A percentile compares a stretch with the other conserved stretches of the same genome.
Conservation (phyloP, 2,113 vertebrate genomes). For the Myocastor coypus region DNA sequence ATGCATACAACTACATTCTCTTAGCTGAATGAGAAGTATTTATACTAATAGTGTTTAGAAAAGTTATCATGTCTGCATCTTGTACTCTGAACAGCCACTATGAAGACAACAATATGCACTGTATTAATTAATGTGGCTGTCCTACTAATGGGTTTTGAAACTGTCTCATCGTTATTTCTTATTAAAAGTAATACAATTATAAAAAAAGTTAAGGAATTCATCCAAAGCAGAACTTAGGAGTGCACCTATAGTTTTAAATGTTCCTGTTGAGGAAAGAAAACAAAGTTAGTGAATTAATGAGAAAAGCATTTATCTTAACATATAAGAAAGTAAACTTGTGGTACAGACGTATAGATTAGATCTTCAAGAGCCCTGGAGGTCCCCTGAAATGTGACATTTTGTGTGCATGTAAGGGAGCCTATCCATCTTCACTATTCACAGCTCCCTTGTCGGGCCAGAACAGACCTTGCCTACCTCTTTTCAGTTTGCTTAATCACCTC, state of each 20-base stretch:
- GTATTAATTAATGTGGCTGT: too few species aligned
- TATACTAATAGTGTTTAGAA: too few species aligned
- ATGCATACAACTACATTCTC: too few species aligned
- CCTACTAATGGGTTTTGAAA: too few species aligned
- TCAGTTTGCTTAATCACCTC: not conserved
- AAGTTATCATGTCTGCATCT: too few species aligned
- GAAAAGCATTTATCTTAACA: not conserved
- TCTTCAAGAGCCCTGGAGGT: not conserved
- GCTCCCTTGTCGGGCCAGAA: not conserved
- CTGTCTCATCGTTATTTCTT: too few species aligned
- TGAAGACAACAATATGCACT: too few species aligned
- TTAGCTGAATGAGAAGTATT: too few species aligned
- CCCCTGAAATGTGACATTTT: not conserved
- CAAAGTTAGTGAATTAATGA: not conserved
- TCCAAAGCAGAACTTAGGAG: not conserved
- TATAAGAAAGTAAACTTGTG: not conserved
- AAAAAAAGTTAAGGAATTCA: not conserved
- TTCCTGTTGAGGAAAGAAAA: not conserved
- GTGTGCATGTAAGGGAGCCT: not conserved
- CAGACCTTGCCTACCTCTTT: too few species aligned
- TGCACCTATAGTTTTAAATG: not conserved
- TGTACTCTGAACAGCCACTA: too few species aligned
- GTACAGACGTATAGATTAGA: not conserved
- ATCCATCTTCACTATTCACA: rapidly evolving
- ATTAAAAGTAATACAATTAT: too few species aligned